phyloP scores from a whole-genome alignment of 2,797 vertebrate species.

The Myoxocephalus aenaeus region DNA sequence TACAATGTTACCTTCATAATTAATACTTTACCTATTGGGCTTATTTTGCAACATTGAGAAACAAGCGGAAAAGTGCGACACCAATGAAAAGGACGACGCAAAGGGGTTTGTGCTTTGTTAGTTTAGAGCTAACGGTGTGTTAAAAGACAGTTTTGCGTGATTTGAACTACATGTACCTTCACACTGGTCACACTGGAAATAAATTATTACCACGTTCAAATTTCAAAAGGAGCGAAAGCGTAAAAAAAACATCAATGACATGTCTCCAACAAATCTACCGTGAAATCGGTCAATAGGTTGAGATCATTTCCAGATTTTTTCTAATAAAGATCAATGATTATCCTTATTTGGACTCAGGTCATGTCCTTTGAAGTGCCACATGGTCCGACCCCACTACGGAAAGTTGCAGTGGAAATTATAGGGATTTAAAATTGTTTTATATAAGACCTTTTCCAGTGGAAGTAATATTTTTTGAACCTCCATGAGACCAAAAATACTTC shows the following conservation, averaged over 20 bases:
- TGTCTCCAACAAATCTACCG: slow-evolving; percentile 1
- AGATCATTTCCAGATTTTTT: not conserved
- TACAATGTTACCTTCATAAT: not conserved
- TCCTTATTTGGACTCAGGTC: not conserved
- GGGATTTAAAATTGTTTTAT: not conserved
- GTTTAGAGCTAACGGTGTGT: not conserved
- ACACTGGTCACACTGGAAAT: not conserved
- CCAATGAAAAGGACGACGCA: not conserved
- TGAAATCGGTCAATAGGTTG: not conserved
- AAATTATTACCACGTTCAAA: not conserved
- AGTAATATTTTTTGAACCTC: not conserved
- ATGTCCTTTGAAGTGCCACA: not conserved
- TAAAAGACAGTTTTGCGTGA: not conserved
- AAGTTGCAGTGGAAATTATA: not conserved
- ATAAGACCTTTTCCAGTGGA: not conserved
- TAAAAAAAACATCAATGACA: not conserved
- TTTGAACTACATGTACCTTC: not conserved
- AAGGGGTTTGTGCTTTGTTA: not conserved
- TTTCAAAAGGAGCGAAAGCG: not conserved
- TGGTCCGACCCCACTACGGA: not conserved
- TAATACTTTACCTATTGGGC: too few relatives aligned
- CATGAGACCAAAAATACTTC: not conserved
- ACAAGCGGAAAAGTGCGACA: not conserved
- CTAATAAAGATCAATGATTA: not conserved
- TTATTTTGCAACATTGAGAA: not conserved